Percentiles rank a stretch among this genome's conserved stretches.
These are phyloP conservation scores for Cavia porcellus DNA, from an alignment of 2,113 vertebrate genomes.

Conservation along the genomic window DNA sequence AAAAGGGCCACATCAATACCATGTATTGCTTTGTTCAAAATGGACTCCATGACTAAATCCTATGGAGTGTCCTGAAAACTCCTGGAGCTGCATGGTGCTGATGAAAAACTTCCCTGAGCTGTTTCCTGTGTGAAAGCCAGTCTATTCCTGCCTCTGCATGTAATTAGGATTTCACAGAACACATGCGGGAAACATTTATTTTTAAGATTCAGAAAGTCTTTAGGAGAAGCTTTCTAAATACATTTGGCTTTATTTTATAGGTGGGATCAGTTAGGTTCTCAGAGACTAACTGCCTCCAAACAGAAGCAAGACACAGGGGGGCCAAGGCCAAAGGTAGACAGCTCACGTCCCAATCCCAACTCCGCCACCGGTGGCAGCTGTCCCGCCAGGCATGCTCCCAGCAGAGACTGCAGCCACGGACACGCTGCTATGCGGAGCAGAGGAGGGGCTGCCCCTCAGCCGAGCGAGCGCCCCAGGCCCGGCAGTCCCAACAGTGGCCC, in stretches of 20 bases:
- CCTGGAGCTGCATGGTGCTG: neutral
- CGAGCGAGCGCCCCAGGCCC: neutral
- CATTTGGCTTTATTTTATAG: neutral
- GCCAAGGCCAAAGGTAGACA: neutral
- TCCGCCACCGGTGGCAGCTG: neutral
- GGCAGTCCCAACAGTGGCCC: neutral
- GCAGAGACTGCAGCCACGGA: neutral
- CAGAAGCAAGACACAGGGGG: neutral
- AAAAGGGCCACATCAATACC: neutral
- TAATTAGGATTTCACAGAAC: neutral
- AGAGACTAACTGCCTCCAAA: neutral
- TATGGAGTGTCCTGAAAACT: neutral
- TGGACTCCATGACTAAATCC: neutral
- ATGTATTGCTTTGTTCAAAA: neutral
- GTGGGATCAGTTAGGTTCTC: neutral
- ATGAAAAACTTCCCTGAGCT: neutral
- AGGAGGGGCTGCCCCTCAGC: neutral
- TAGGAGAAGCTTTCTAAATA: neutral
- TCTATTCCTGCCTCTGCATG: neutral
- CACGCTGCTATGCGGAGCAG: neutral
- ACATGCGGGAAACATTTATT: neutral
- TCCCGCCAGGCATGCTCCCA: neutral
- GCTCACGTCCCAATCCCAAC: neutral
- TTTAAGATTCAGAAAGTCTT: neutral
- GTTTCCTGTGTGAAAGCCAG: neutral